Base-by-base conservation (phyloP, 2,113 vertebrate species). In the Deroptyus accipitrinus region DNA sequence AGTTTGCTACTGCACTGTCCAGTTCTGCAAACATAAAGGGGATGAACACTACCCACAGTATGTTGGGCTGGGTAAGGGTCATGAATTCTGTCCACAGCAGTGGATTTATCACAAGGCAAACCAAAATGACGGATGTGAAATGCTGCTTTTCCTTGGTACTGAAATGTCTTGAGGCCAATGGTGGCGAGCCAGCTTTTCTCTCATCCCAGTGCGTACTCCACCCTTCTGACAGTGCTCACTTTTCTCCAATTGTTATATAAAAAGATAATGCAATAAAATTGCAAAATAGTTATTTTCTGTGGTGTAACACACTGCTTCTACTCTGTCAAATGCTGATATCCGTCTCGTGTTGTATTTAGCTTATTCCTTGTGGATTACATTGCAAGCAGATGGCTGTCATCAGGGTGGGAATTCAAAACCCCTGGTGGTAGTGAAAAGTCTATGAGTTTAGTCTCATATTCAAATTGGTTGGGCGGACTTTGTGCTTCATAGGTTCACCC, bases 211-310 rank as follows among this genome's bases (percentile, higher is more conserved):
- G 39, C 44, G 80, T 85, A 48, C 95, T 97, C 97, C 96, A 95
- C 96, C 96, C 97, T 92, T 90, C 88, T 96, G 92, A 97, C 97
- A 97, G 88, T 86, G 89, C 94, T 86, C 92, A 39, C 96, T 97
- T 97, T 95, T 96, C 95, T 91, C 75, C 95, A 86, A 10, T 91
- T 97, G 82, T 91, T 97, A 67, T 33, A 80, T 94, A 87, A 96
- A 95, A 94, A 96, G 83, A 77, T 94, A 93, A 46, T 63, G 93
- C 88, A 96, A 88, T 94, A 96, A 94, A 95, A 92, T 94, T 96
- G 83, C 85, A 94, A 96, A 96, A 90, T 28, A 86, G 78, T 70
- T 49, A 52, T 90, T 94, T 92, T 92, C 89, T 66, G 31, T 96
- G 89, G 68, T 55, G 88, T 81, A 96, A 92, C 25, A 49, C 22